These are phyloP conservation scores for Orthosia gothica DNA, from an alignment of 2,888 invertebrate genomes.

Conservation along the genomic window DNA sequence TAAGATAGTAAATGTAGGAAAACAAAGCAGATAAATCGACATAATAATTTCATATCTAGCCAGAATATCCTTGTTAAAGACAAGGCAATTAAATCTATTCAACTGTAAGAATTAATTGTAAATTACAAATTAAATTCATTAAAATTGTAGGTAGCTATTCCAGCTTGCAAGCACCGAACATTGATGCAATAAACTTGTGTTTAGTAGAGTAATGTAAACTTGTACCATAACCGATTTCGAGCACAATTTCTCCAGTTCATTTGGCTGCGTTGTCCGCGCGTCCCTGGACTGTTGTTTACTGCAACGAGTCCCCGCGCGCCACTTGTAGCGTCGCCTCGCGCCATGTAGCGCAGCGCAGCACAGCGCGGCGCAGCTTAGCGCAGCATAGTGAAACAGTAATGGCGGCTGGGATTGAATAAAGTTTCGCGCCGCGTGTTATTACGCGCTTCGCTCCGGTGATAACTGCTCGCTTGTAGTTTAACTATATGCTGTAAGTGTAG, in stretches of 20 bases:
- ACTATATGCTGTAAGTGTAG: background rate
- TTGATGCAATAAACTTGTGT: too few relatives aligned
- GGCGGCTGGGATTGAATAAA: slow-evolving; percentile 16
- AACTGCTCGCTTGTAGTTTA: slow-evolving; percentile 22
- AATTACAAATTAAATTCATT: background rate
- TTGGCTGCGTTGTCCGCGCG: background rate
- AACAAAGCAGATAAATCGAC: background rate
- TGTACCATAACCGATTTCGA: slow-evolving; percentile 10
- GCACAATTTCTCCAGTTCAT: background rate
- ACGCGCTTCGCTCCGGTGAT: slow-evolving; percentile 22
- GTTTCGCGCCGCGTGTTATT: background rate
- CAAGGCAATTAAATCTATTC: background rate
- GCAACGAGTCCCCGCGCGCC: slow-evolving; percentile 24
- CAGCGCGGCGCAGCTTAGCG: background rate
- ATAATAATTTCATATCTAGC: background rate
- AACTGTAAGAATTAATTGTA: too few relatives aligned
- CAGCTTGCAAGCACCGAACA: background rate
- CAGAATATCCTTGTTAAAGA: background rate
- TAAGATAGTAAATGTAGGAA: too few relatives aligned
- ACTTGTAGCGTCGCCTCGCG: slow-evolving; percentile 7
- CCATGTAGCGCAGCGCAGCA: background rate
- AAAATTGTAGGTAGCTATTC: background rate
- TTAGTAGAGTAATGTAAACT: background rate
- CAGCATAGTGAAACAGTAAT: background rate
- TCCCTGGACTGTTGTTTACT: slow-evolving; percentile 14